Percentiles rank a stretch among this genome's conserved stretches.
Conservation (phyloP, 2,113 vertebrate species). For the Plotosus lineatus region DNA sequence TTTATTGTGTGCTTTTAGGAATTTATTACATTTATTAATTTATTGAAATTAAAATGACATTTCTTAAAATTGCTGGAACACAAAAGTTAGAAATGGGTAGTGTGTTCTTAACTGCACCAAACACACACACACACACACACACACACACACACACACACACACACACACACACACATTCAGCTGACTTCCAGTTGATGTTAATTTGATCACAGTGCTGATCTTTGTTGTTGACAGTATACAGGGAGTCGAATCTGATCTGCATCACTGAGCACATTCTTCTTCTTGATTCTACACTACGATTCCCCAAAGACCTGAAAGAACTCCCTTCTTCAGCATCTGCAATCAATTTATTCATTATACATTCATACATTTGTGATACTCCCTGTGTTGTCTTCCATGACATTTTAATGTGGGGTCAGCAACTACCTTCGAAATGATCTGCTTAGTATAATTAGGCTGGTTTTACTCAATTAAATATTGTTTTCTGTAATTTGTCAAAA, state of each 20-base stretch:
- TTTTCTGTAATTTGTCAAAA: constrained; percentile 21
- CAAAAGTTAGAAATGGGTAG: neutral
- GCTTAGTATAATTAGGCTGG: neutral
- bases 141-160: too few relatives aligned
- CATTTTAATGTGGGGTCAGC: constrained; percentile 22
- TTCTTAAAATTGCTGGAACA: neutral
- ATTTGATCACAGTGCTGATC: neutral
- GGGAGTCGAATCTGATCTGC: neutral
- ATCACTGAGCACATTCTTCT: neutral
- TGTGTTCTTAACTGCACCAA: neutral
- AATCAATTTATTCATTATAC: neutral
- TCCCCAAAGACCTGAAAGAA: neutral
- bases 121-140: too few relatives aligned
- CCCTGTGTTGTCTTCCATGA: neutral
- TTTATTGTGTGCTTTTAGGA: too few relatives aligned
- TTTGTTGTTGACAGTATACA: too few relatives aligned
- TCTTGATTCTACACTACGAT: neutral
- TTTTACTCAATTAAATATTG: constrained; percentile 22
- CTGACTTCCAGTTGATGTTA: too few relatives aligned
- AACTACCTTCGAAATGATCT: constrained; percentile 8
- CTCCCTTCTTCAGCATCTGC: neutral
- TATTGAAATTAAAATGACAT: too few relatives aligned
- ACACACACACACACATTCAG: too few relatives aligned
- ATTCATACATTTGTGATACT: neutral
- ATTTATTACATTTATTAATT: too few relatives aligned